Evolutionary conservation across 2,797 vertebrate species (phyloP), one percentile per base, ranked within the genome.

Genomic region (Eulemur mongoz): DNA sequence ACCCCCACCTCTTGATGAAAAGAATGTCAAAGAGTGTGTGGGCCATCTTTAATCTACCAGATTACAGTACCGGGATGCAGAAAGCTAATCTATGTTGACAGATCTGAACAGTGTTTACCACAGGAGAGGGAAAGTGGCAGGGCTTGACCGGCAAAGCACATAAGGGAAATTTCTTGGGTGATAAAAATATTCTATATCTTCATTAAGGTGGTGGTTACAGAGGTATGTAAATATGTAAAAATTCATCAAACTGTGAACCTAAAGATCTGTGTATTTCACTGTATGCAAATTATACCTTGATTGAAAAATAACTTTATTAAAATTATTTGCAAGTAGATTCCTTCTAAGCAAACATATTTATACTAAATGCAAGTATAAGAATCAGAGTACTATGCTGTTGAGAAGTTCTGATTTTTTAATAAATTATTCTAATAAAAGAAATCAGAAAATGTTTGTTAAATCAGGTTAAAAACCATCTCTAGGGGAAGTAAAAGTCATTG

Each of bases 381-480:
- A 14, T 79, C 40, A 89, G 48, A 40, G 76, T 92, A 72, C 30
- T 89, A 35, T 12, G 12, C 23, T 61, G 1, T 18, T 52, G 38
- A 89, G 45, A 89, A 82, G 79, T 15, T 72, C 84, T 63, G 25
- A 22, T 17, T 69, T 70, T 84, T 78, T 83, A 1, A 78, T 35
- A 52, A 78, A 79, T 79, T 75, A n/a, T 12, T 73, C 25, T 45
- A 80, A 30, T 57, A 72, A 87, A 87, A 86, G 22, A 87, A 43
- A 95, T 93, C 18, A 69, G 38, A 94, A 88, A 87, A 95, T 84
- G 35, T 87, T 52, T 84, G 20, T 83, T 88, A 57, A 61, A 57
- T 91, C 25, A 87, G 30, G 12, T 69, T 91, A 23, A 94, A 94
- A 86, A 27, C 5, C 63, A 86, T 70, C 78, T 70, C 89, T 85